Evolutionary conservation across 2,113 vertebrate species (phyloP), one percentile per base, ranked within the genome.

Genomic region (Eptatretus burgeri): DNA sequence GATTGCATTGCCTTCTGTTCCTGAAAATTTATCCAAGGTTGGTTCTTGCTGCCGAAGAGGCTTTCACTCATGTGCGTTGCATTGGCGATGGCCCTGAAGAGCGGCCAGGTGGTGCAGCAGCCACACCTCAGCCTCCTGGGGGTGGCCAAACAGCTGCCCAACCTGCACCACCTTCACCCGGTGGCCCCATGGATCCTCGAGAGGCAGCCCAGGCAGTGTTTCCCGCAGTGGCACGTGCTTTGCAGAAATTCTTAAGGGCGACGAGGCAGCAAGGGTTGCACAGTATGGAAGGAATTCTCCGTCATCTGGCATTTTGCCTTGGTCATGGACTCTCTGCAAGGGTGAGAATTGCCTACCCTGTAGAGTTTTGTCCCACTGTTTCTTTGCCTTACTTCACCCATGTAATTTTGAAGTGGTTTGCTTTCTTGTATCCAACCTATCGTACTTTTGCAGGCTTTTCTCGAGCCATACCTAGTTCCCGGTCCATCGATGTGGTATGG

Each of bases 281-380:
- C 77, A 87, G 81, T 71, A 96, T 96, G 89, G 89, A 96, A 79
- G 91, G 87, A 80, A 96, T 96, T 75, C 78, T 96, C 62, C 81
- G 84, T 20, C 89, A 94, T 74, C 78, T 96, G 5, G 84, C 93
- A 71, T 94, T 94, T 78, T 94, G 89, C 76, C 89, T 96, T 78
- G 93, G 87, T 0, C 87, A 96, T 2, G 89, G 89, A 77, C 94
- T 96, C 87, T 85, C 84, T 0, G 87, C 89, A 67, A 93, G 89
- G 82, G 87, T 88, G 56, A 13, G n/a, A 60, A 60, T 10, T 60
- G 10, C 56, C n/a, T 11, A 10, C 56, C 10, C 20, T 60, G 20
- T 3, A 2, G 12, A 60, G n/a, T 60, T 20, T 9, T 20, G 56
- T 56, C 56, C n/a, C n/a, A 60, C n/a, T 12, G n/a, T 60, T 12